A percentile compares a stretch with the other conserved stretches of the same genome.
phyloP scores from a whole-genome alignment of 2,888 invertebrate species.

The Diarsia rubi region DNA sequence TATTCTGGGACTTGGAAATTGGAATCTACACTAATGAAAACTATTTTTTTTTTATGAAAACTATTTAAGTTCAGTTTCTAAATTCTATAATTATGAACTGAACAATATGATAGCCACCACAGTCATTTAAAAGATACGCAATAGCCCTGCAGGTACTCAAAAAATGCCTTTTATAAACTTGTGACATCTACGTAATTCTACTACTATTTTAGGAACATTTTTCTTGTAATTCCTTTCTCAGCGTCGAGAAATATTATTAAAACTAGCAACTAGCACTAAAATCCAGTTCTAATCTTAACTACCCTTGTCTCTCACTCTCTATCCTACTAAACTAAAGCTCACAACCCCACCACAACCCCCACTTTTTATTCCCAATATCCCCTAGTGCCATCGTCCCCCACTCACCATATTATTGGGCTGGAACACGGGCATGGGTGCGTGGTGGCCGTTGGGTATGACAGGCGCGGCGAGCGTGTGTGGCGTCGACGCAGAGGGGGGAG shows the following conservation, averaged over 20 bases:
- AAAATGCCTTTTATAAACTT: not conserved
- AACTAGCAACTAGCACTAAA: not conserved
- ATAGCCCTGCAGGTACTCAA: no score
- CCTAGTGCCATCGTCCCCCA: not conserved
- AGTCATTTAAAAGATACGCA: no score
- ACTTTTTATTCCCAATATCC: no score
- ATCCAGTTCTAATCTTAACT: not conserved
- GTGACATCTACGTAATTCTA: not conserved
- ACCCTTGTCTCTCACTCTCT: not conserved
- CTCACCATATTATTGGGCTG: slow-evolving; percentile 90
- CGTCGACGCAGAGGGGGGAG: slow-evolving; percentile 88
- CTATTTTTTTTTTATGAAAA: not conserved
- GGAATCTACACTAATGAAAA: not conserved
- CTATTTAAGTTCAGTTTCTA: not conserved
- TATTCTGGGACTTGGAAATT: not conserved
- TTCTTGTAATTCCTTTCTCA: not conserved
- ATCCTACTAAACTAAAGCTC: not conserved
- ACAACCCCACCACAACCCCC: slow-evolving; percentile 9
- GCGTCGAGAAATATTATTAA: not conserved
- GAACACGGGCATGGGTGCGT: slow-evolving; percentile 86
- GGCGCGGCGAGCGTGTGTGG: slow-evolving; percentile 85
- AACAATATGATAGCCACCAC: no score
- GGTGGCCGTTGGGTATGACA: slow-evolving; percentile 89
- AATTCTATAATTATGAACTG: not conserved
- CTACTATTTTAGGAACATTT: not conserved